Conservation (phyloP, 2,888 invertebrate genomes). For the Galeruca laticollis region DNA sequence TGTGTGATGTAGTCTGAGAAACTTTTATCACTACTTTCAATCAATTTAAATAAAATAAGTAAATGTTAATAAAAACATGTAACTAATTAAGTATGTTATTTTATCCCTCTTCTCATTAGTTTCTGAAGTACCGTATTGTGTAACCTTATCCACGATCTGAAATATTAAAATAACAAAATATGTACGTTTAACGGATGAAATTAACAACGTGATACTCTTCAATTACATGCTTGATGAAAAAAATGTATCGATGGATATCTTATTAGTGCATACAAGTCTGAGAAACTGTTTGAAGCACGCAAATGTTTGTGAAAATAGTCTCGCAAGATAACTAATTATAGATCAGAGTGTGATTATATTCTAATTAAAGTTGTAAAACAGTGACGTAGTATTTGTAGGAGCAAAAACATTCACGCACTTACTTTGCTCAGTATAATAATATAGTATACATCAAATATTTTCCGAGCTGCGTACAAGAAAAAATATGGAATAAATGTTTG, state of each 20-base stretch:
- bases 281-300: slow-evolving; percentile 35
- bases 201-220: slow-evolving; percentile 13
- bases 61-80: background rate
- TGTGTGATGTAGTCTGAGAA: no score
- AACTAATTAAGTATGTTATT: background rate
- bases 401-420: no score
- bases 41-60: no score
- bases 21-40: no score
- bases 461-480: no score
- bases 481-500: no score
- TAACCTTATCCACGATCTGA: background rate
- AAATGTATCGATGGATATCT: slow-evolving; percentile 40
- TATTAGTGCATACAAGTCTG: slow-evolving; percentile 37
- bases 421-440: background rate
- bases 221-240: slow-evolving; percentile 29
- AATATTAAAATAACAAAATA: slow-evolving; percentile 9
- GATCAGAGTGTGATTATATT: slow-evolving; percentile 23
- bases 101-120: background rate
- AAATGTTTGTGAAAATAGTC: slow-evolving; percentile 30
- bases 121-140: background rate
- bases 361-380: slow-evolving; percentile 21
- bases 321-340: slow-evolving; percentile 22
- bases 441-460: no score
- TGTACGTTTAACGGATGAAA: slow-evolving; percentile 6
- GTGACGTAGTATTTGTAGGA: background rate